Base-by-base conservation (phyloP, 2,797 vertebrate species). In the Phoebastria nigripes region DNA sequence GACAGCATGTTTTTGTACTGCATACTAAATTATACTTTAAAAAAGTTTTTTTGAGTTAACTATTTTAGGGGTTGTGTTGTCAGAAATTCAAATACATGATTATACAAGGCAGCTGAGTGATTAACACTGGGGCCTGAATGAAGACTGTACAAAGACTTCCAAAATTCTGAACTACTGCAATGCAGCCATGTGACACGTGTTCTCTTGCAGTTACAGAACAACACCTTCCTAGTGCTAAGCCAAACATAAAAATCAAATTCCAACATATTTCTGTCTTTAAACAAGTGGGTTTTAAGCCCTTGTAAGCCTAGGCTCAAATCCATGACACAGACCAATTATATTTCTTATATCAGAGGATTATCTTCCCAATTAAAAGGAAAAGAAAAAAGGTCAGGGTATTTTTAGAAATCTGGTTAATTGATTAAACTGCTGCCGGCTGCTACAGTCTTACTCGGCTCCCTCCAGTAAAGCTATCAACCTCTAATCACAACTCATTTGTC, bases 401-500 rank as follows among this genome's bases (percentile, higher is more conserved):
- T 91, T 83, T 86, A 71, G 71, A 87, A 92, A 76, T 55, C 39
- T 90, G n/a, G 25, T 73, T 86, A 88, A 94, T 67, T 96, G 47
- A 91, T 87, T 96, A 93, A 95, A 90, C 46, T 72, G 2, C 33
- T 93, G 73, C 61, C 91, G 56, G 18, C 61, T 90, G 29, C 62
- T 90, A 33, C 22, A 56, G 6, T 54, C 58, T 81, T 86, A 86
- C 21, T 90, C 44, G 80, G 22, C 29, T 83, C 29, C 46, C n/a
- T 61, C 26, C 54, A 83, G 29, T 90, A 83, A 85, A 88, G 16
- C 24, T 65, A 88, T 81, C 41, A 76, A 56, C 26, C 15, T 81
- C 86, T 91, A 88, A 91, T 83, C 69, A 81, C 25, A 78, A 46
- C 26, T 47, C 18, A 33, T 72, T 74, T 91, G 9, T 67, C 33